phyloP scores from a whole-genome alignment of 1,140 invertebrate genomes.

The Drosophila bocki region DNA sequence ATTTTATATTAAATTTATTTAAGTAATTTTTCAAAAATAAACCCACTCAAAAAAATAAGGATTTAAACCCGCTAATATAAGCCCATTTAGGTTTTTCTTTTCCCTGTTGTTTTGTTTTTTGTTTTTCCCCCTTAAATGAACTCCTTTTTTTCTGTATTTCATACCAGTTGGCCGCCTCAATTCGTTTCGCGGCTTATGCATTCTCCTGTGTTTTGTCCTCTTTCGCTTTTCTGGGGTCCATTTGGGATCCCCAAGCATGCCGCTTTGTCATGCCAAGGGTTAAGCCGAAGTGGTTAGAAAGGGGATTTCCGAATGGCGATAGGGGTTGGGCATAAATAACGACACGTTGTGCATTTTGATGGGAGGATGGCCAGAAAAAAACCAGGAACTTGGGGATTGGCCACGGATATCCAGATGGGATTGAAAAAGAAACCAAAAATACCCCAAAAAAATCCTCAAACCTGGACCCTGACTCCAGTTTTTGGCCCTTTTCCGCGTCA shows the following conservation, averaged over 20 bases:
- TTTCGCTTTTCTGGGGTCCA: slow-evolving; percentile 19
- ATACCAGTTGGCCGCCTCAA: slow-evolving; percentile 27
- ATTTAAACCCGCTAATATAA: slow-evolving; percentile 12
- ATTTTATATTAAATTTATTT: too few species aligned
- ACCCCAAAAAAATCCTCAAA: slow-evolving; percentile 4
- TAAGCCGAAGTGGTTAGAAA: slow-evolving; percentile 49
- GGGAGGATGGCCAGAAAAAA: slow-evolving; percentile 13
- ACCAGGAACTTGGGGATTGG: slow-evolving; percentile 26
- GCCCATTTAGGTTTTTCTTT: slow-evolving; percentile 3
- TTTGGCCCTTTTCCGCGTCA: slow-evolving; percentile 74
- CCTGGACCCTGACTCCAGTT: slow-evolving; percentile 36
- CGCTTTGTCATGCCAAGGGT: slow-evolving; percentile 54
- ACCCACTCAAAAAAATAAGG: not conserved
- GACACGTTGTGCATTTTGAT: slow-evolving; percentile 81
- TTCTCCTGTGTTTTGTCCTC: slow-evolving; percentile 40
- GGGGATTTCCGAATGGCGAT: slow-evolving; percentile 24
- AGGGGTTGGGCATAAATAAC: slow-evolving; percentile 64
- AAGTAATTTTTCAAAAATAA: not conserved
- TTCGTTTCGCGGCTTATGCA: slow-evolving; percentile 50
- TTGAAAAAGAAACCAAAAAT: not conserved
- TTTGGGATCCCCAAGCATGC: slow-evolving; percentile 2
- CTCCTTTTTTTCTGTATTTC: slow-evolving; percentile 2
- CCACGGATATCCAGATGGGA: slow-evolving; percentile 20
- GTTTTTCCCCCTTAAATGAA: slow-evolving; percentile 2
- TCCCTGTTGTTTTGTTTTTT: not conserved